Base-by-base conservation (phyloP, 2,888 invertebrate species). In the Sarcophaga variegata region DNA sequence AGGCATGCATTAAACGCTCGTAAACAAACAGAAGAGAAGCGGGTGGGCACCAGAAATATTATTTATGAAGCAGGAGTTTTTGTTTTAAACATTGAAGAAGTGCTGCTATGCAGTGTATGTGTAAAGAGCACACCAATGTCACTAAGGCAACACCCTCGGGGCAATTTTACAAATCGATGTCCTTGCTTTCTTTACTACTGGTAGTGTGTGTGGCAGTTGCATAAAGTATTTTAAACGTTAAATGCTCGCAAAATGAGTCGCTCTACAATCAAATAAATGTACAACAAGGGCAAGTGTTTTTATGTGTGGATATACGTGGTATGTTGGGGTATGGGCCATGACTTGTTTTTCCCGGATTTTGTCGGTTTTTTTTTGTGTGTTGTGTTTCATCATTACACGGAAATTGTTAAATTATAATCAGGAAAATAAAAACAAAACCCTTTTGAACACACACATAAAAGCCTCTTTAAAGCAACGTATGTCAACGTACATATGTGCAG, bases 91-190 rank as follows among this genome's bases (percentile, higher is more conserved):
- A 37, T 11, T 47, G 67, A 63, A 63, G n/a, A 60, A 45, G 37
- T 2, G 37, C 37, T 37, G 1, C 8, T 8, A 37, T 37, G 6
- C 37, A 8, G 37, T 37, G 37, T 62, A 11, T 49, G 20, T 17
- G 11, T 45, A 20, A 17, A 25, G 59, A 59, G 72, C 70, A 60
- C 77, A 79, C 70, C 75, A 79, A 81, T 84, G 84, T 87, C 81
- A 79, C 84, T 79, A 84, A 79, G 81, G 70, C 79, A 87, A 87
- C 87, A 84, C 87, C 84, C 87, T 71, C 45, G 84, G 70, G 63
- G 37, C 37, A 37, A 37, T 37, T 37, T 37, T 37, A 10, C 37
- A 37, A 37, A 37, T 37, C 37, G 37, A 37, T 37, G 37, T 37
- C 37, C 37, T 37, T 37, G 37, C 37, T 0, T 37, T 37, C 37